Percentiles rank a stretch among this genome's conserved stretches.
Evolutionary conservation across 2,113 vertebrate genomes (phyloP).

Genomic region (Asarcornis scutulata): DNA sequence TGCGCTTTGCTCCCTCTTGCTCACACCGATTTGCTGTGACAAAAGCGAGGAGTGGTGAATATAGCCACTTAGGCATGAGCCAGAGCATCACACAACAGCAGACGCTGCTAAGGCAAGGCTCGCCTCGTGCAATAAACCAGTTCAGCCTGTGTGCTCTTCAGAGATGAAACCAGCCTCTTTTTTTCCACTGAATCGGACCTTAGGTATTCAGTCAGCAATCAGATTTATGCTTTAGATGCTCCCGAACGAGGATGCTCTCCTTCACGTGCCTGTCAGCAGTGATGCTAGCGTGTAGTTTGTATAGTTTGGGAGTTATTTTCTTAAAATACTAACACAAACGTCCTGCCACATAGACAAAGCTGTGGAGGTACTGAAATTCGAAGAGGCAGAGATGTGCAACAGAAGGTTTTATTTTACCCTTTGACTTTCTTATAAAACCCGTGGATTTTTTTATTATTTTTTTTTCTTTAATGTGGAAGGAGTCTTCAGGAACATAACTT

Average conservation of each 20-base stretch:
- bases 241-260: neutral
- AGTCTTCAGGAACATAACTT: conserved; percentile 35
- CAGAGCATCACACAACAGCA: neutral
- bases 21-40: neutral
- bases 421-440: conserved; percentile 5
- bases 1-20: conserved; percentile 3
- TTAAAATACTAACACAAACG: neutral
- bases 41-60: neutral
- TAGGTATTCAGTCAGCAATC: conserved; percentile 26
- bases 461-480: neutral
- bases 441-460: neutral
- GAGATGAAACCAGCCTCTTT: neutral
- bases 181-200: neutral
- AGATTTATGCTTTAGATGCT: conserved; percentile 34
- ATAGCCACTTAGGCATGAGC: neutral
- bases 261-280: neutral
- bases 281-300: neutral
- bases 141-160: neutral
- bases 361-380: neutral
- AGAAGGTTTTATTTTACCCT: conserved; percentile 40
- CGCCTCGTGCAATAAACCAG: neutral
- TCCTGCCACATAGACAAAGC: neutral
- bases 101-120: neutral
- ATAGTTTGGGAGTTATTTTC: neutral
- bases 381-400: conserved; percentile 21